phyloP scores from a whole-genome alignment of 2,113 vertebrate genomes.

The Trinectes maculatus region DNA sequence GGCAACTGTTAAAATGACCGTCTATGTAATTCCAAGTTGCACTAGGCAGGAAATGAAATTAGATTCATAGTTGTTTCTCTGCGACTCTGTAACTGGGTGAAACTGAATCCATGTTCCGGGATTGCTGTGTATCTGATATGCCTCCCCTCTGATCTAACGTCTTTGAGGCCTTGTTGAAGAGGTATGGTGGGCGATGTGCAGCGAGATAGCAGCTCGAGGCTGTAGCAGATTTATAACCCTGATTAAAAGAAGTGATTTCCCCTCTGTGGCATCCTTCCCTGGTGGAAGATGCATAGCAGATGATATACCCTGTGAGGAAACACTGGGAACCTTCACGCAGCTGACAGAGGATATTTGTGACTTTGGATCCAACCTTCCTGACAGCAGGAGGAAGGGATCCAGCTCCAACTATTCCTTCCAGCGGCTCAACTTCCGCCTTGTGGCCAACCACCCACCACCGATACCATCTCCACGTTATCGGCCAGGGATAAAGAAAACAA shows the following conservation, averaged over 20 bases:
- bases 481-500: conserved; percentile 49
- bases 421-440: neutral
- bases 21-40: neutral
- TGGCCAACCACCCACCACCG: neutral
- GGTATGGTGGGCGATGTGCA: conserved; percentile 29
- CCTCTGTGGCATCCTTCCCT: conserved; percentile 16
- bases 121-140: conserved; percentile 22
- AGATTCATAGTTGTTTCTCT: neutral
- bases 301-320: conserved; percentile 14
- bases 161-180: conserved; percentile 21
- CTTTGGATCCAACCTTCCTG: conserved; percentile 34
- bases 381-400: neutral
- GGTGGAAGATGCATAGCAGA: conserved; percentile 27
- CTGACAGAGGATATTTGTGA: conserved; percentile 31
- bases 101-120: neutral
- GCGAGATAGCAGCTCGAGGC: conserved; percentile 33
- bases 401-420: neutral
- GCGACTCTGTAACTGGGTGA: conserved; percentile 1
- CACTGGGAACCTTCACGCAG: neutral
- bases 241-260: conserved; percentile 62
- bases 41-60: neutral
- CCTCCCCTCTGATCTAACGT: conserved; percentile 36
- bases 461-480: conserved; percentile 52
- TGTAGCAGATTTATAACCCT: conserved; percentile 55
- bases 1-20: neutral